These are phyloP conservation scores for Pogonophryne albipinna DNA, from an alignment of 2,797 vertebrate species.

Conservation along the genomic window DNA sequence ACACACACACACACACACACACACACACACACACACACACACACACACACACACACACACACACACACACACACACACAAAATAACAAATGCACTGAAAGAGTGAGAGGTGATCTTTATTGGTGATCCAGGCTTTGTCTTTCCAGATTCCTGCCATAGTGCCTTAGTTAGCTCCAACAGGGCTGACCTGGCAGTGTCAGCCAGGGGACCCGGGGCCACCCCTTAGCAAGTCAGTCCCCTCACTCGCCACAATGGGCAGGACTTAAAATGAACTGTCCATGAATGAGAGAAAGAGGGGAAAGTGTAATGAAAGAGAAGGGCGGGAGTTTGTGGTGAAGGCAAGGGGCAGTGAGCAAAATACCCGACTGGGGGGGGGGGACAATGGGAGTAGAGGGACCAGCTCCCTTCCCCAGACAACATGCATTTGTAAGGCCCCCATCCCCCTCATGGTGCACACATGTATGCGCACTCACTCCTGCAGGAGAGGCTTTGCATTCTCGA, in stretches of 20 bases:
- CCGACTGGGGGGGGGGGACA: constrained; percentile 53
- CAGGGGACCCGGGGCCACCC: constrained; percentile 82
- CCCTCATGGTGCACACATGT: constrained; percentile 45
- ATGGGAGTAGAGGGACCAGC: constrained; percentile 61
- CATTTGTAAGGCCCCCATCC: constrained; percentile 77
- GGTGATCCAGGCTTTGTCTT: constrained; percentile 84
- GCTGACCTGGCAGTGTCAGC: constrained; percentile 80
- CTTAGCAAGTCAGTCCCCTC: constrained; percentile 79
- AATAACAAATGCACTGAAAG: constrained; percentile 42
- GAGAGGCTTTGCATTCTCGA: constrained; percentile 84
- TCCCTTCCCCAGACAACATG: constrained; percentile 73
- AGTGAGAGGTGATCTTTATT: constrained; percentile 80
- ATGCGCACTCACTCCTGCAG: constrained; percentile 46
- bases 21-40: constrained; percentile 4
- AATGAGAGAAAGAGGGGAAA: constrained; percentile 51
- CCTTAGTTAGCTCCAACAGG: constrained; percentile 64
- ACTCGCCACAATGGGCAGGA: constrained; percentile 79
- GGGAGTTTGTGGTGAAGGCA: constrained; percentile 42
- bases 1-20: too few relatives aligned
- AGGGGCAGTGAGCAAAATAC: constrained; percentile 65
- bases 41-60: constrained; percentile 35
- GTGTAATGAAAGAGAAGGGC: constrained; percentile 10
- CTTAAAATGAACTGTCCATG: constrained; percentile 79
- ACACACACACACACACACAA: constrained; percentile 41
- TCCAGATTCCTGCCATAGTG: constrained; percentile 64